These are phyloP conservation scores for Peromyscus leucopus DNA, from an alignment of 2,113 vertebrate species.

Conservation along the genomic window DNA sequence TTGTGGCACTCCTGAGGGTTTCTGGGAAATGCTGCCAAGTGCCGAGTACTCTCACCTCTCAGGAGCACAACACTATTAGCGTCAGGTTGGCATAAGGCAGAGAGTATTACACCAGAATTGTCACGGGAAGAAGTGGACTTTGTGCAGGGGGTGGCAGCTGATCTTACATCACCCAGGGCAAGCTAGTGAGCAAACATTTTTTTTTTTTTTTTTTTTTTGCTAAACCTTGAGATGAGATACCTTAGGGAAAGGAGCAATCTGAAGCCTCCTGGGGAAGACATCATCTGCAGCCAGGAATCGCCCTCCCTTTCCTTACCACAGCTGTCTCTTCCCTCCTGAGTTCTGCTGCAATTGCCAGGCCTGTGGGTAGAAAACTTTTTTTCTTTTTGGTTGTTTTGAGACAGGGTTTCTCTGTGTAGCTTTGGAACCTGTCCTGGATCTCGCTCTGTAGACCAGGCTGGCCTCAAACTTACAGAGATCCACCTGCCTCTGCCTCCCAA, in stretches of 20 bases:
- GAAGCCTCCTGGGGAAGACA: not conserved
- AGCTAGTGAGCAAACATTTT: not conserved
- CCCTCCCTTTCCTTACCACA: not conserved
- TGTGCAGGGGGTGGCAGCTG: fast-evolving
- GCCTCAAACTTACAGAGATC: no score
- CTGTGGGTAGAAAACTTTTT: not conserved
- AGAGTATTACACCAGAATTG: not conserved
- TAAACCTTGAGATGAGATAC: not conserved
- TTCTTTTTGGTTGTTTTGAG: no score
- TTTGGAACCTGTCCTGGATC: no score
- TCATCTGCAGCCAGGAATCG: fast-evolving
- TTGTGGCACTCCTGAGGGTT: not conserved
- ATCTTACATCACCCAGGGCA: no score
- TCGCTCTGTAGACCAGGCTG: no score
- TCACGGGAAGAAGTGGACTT: fast-evolving
- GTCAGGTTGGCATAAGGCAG: not conserved
- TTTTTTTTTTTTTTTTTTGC: not conserved
- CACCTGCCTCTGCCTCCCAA: no score
- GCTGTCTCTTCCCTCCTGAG: fast-evolving
- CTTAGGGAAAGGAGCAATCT: not conserved
- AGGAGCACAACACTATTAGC: not conserved
- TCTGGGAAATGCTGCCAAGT: not conserved
- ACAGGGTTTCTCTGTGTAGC: no score
- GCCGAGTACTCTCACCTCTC: not conserved
- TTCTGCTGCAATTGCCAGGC: no score